A percentile compares a stretch with the other conserved stretches of the same genome.
Conservation (phyloP, 1,140 invertebrate genomes). For the Brachionus calyciflorus region DNA sequence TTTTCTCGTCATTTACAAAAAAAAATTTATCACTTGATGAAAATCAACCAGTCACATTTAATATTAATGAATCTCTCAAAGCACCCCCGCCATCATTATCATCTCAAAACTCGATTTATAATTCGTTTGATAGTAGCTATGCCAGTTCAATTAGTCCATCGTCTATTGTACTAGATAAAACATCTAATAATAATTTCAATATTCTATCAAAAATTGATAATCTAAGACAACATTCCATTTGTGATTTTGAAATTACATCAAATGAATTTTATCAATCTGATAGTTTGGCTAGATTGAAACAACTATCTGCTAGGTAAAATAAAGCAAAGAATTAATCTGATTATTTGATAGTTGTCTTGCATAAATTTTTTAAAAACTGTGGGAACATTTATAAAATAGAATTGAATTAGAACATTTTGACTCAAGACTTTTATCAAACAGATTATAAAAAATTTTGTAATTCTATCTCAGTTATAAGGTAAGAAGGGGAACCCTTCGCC, state of each 20-base stretch:
- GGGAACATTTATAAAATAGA: too few species aligned
- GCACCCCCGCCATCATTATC: background rate
- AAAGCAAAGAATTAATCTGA: background rate
- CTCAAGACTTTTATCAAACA: too few species aligned
- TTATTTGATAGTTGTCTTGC: background rate
- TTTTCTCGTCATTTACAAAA: background rate
- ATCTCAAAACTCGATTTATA: background rate
- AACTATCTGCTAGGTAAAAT: background rate
- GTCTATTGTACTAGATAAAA: conserved; percentile 15
- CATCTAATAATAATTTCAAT: background rate
- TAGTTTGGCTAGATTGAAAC: background rate
- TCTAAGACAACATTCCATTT: background rate
- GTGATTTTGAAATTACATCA: background rate
- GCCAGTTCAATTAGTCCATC: background rate
- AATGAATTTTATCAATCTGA: background rate
- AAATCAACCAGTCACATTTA: background rate
- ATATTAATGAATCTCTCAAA: background rate
- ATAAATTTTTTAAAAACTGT: background rate
- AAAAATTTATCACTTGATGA: conserved; percentile 17
- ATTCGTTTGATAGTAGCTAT: background rate
- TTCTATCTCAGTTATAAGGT: too few species aligned
- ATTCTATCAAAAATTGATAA: conserved; percentile 29
- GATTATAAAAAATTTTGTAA: too few species aligned
- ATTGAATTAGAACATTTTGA: too few species aligned
- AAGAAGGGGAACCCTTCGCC: too few species aligned